Conservation (phyloP, 23 tunicate species). For the Botrylloides violaceus region DNA sequence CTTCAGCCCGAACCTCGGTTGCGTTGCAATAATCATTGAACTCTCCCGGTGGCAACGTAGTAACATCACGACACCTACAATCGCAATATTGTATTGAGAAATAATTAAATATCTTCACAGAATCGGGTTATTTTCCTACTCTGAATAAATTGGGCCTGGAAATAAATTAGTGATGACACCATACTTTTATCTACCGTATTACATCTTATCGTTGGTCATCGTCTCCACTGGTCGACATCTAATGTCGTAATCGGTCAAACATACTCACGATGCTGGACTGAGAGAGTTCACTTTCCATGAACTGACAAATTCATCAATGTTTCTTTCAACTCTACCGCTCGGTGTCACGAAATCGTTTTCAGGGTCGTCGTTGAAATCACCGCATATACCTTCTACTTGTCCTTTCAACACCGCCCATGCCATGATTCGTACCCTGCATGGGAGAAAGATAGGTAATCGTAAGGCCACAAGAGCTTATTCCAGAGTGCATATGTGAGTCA, state of each 20-base stretch:
- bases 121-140: too few species aligned
- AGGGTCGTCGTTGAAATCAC: conserved; percentile 60
- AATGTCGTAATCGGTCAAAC: too few species aligned
- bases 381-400: conserved; percentile 73
- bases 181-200: too few species aligned
- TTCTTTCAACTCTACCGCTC: conserved; percentile 39
- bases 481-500: too few species aligned
- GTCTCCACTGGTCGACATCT: too few species aligned
- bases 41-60: not conserved
- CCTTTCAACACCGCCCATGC: conserved; percentile 35
- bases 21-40: not conserved
- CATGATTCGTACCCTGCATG: conserved; percentile 49
- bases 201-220: too few species aligned
- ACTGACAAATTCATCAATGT: conserved; percentile 44
- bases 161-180: too few species aligned
- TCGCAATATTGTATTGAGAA: not conserved
- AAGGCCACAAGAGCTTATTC: too few species aligned
- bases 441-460: too few species aligned
- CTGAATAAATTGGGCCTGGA: too few species aligned
- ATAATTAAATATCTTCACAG: not conserved
- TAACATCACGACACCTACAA: not conserved
- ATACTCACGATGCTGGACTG: not conserved
- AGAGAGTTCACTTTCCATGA: conserved; percentile 49
- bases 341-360: conserved; percentile 43
- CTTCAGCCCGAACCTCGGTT: not conserved